A percentile compares a stretch with the other conserved stretches of the same genome.
Conservation (phyloP, 2,888 invertebrate genomes). For the Hipparchia semele region DNA sequence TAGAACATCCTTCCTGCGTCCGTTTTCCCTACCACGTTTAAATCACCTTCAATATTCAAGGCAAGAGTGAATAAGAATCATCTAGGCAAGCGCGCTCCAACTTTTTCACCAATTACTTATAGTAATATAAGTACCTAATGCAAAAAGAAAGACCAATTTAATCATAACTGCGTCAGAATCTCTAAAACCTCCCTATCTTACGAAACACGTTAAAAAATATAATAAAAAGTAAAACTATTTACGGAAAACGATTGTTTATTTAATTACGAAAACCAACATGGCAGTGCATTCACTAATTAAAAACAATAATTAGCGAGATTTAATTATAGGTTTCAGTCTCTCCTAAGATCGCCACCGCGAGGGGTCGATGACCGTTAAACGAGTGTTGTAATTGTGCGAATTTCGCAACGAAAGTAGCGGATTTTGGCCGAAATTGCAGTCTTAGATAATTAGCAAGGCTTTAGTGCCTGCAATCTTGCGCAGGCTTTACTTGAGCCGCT, state of each 20-base stretch:
- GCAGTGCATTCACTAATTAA: conserved; percentile 26
- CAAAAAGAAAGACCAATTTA: too few species aligned
- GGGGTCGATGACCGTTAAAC: conserved; percentile 45
- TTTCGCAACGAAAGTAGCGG: conserved; percentile 40
- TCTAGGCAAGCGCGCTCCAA: too few species aligned
- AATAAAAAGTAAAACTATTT: not conserved
- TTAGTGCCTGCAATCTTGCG: conserved; percentile 6
- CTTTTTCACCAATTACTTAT: too few species aligned
- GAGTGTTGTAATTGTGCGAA: conserved; percentile 44
- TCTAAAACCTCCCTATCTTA: not conserved
- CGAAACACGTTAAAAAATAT: not conserved
- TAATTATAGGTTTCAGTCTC: conserved; percentile 39
- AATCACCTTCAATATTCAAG: too few species aligned
- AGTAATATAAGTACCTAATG: too few species aligned
- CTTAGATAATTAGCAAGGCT: conserved; percentile 16
- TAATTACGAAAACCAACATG: conserved; percentile 14
- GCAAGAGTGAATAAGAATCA: too few species aligned
- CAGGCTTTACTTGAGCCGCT: not conserved
- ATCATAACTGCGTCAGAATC: not conserved
- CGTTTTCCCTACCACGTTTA: too few species aligned
- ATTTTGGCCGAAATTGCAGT: conserved; percentile 31
- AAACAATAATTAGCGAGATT: conserved; percentile 37
- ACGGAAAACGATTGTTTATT: conserved; percentile 20
- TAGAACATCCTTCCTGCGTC: too few species aligned
- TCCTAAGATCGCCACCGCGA: conserved; percentile 35